Conservation (phyloP, 2,888 invertebrate species). For the Eucera pruinosa region DNA sequence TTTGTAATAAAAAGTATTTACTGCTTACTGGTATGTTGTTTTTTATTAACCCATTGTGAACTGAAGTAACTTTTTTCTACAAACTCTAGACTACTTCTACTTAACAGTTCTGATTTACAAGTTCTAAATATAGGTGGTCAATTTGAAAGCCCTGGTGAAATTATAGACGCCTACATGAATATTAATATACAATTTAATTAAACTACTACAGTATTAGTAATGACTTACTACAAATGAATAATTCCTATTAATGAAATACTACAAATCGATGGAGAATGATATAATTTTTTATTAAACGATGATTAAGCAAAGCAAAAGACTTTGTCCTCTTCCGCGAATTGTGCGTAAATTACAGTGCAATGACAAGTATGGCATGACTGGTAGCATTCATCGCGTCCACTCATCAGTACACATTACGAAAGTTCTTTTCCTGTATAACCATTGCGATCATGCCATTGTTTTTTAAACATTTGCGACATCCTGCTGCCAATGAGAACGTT, state of each 20-base stretch:
- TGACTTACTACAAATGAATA: neutral
- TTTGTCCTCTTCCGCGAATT: slow-evolving; percentile 17
- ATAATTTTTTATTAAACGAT: neutral
- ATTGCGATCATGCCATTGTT: slow-evolving; percentile 19
- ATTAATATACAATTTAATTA: neutral
- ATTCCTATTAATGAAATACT: neutral
- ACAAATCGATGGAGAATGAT: neutral
- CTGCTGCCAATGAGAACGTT: neutral
- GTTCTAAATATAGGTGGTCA: too few relatives aligned
- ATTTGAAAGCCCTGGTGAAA: too few relatives aligned
- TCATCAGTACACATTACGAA: slow-evolving; percentile 23
- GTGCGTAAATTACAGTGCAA: slow-evolving; percentile 21
- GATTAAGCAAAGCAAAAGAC: neutral
- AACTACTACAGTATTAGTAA: neutral
- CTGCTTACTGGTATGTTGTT: too few relatives aligned
- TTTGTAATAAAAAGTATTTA: too few relatives aligned
- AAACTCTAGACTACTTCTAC: too few relatives aligned
- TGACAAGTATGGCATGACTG: slow-evolving; percentile 7
- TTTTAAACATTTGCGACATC: slow-evolving; percentile 30
- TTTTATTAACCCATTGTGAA: too few relatives aligned
- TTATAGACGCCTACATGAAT: too few relatives aligned
- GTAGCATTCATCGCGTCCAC: too few relatives aligned
- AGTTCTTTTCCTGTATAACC: slow-evolving; percentile 26
- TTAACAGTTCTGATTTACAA: too few relatives aligned
- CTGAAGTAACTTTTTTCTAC: too few relatives aligned